Evolutionary conservation across 2,797 vertebrate genomes (phyloP).

Genomic region (Loris lydekkerianus): DNA sequence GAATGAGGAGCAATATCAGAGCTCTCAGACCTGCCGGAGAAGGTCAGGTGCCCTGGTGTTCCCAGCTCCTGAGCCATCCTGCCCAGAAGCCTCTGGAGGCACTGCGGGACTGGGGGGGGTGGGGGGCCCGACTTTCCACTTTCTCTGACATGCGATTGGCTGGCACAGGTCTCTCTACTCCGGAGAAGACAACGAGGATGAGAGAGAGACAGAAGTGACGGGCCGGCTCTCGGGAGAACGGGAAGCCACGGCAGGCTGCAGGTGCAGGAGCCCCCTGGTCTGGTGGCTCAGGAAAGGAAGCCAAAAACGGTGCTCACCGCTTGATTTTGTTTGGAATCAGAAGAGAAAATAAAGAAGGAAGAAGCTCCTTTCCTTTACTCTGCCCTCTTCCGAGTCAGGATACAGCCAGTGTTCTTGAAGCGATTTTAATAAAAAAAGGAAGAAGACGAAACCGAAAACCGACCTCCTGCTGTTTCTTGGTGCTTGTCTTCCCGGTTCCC

Average conservation of each 20-base stretch:
- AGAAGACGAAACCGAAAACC: fast-evolving
- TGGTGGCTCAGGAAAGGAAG: not conserved
- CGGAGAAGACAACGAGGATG: not conserved
- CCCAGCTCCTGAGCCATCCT: no score
- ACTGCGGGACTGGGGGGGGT: fast-evolving
- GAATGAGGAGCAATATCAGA: not conserved
- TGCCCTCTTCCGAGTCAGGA: not conserved
- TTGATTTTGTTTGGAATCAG: not conserved
- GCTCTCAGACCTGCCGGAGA: not conserved
- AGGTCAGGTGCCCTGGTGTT: not conserved
- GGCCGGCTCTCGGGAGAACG: not conserved
- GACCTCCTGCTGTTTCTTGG: slow-evolving; percentile 42
- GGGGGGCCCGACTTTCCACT: not conserved
- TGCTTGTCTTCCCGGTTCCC: not conserved
- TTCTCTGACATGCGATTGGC: not conserved
- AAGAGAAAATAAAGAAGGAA: not conserved
- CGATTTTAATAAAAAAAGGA: not conserved
- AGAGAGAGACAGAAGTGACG: fast-evolving
- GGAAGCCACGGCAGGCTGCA: fast-evolving
- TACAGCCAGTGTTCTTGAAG: not conserved
- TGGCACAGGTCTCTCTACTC: not conserved
- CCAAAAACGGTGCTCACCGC: not conserved
- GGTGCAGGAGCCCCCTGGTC: not conserved
- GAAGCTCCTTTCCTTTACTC: not conserved
- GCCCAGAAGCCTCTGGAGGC: not conserved